Evolutionary conservation across 2,888 invertebrate species (phyloP), one percentile per base, ranked within the genome.

Genomic region (Nymphalis c-album): DNA sequence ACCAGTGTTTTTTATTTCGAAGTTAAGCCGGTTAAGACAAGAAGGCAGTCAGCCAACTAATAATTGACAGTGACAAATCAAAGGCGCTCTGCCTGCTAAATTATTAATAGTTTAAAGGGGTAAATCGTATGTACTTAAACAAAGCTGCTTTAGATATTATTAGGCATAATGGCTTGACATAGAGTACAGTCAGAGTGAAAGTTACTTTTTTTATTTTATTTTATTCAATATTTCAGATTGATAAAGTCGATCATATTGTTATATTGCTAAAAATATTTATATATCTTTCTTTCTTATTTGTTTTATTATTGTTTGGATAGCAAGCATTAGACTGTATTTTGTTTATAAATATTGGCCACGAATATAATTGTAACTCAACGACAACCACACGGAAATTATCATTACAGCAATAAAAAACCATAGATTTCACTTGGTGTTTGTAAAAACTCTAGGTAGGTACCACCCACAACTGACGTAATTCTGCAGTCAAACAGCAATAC

Each of bases 91-190:
- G 65, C 64, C 65, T 67, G 59, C 59, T 75, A 69, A 78, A 77
- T 79, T 75, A 79, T 80, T 78, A 64, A 76, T 51, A 59, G 67
- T 60, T 60, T 58, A 70, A 71, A 77, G 72, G 26, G 74, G 75
- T 74, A 46, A 67, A 53, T 48, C 50, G 46, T 81, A 40, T 40
- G 3, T 40, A 76, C 72, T 78, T 77, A 82, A 80, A 83, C 83
- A 84, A 84, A 78, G 71, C 71, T 64, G 72, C 70, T 74, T 53
- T 71, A 61, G 67, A 57, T 61, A 71, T 73, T 78, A 78, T 78
- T 78, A 77, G 70, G 60, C 71, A 58, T 67, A 68, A 74, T 77
- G 75, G 72, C 75, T 74, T 73, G 70, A 69, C 71, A 71, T 69
- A 51, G 59, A 40, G 76, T 72, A 85, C 76, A 74, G 68, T 71